Evolutionary conservation across 2,797 vertebrate species (phyloP), one percentile per base, ranked within the genome.

Genomic region (Crocidura indochinensis): DNA sequence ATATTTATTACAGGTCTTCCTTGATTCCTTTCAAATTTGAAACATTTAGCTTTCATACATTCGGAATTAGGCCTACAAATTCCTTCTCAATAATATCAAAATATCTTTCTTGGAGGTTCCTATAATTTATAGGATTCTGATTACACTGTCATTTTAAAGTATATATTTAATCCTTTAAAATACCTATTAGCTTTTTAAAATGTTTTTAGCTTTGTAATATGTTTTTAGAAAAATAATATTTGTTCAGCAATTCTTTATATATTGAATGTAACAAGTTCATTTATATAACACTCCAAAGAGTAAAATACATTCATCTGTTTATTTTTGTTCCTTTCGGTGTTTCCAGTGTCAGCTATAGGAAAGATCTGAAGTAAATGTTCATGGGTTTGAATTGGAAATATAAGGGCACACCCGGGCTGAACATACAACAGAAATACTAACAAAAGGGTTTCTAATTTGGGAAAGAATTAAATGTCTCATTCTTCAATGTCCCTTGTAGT

Each of bases 161-260:
- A 47, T 31, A 73, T 91, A 22, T 67, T 51, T 83, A 77, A 82
- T 83, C 6, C 29, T 76, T 46, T 62, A 76, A 76, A 27, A 27
- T 19, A 20, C 68, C 51, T 51, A 11, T 4, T 86, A 9, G 24
- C 14, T n/a, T 53, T 53, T 88, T 60, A 53, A 38, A 38, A 38
- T 38, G 38, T 38, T 38, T 38, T 38, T 38, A 38, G 38, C 38
- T 38, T 38, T 38, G 8, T 82, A 31, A 65, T 67, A 22, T 47
- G 31, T 27, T 64, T 88, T 73, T 84, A 72, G 31, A 20, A 71
- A 62, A 51, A 2, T 49, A 14, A 24, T 73, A 14, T 51, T 29
- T 85, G 11, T 15, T 67, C 17, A 56, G 19, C 77, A 2, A 82
- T 26, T 72, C 53, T 22, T 77, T 31, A 15, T 65, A 27, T 4